Evolutionary conservation across 2,113 vertebrate species (phyloP), one percentile per base, ranked within the genome.

Genomic region (Morone chrysops): DNA sequence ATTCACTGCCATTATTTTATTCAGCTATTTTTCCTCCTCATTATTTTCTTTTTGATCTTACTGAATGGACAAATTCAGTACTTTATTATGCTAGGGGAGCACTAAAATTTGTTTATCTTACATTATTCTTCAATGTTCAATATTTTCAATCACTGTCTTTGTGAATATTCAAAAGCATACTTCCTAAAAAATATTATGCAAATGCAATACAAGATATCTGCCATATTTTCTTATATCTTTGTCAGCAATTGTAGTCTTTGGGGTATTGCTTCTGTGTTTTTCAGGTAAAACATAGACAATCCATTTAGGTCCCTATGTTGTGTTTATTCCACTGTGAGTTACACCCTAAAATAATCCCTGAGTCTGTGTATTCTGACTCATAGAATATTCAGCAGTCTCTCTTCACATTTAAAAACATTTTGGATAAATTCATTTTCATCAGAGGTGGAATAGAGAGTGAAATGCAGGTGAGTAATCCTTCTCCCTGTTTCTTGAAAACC

Each of bases 361-460:
- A 71, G 75, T 60, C 25, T 75, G 53, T 71, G 78, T 80, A 16
- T 41, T 67, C 36, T 54, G 69, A 51, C 74, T 75, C 48, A 72
- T 78, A 10, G 56, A 78, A 73, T 76, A 89, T 85, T 89, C 63
- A 87, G 25, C 16, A 51, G 47, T 63, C 41, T 71, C 25, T 72
- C 45, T 67, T 41, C 5, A 10, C 60, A 54, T 79, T 61, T 18
- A 68, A 81, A 83, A 80, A 53, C 70, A 89, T 86, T 83, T 80
- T 48, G 65, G 11, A 76, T 88, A 13, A 67, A 79, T 90, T 84
- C 31, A 84, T 90, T 83, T 83, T 79, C 69, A 66, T 73, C 57
- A 80, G 59, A 80, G 43, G 71, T 63, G 41, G 9, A 81, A 62
- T 36, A 70, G 25, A 40, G 77, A 70, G 47, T 18, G 31, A 68